Evolutionary conservation across 1,140 invertebrate species (phyloP), one percentile per base, ranked within the genome.

Genomic region (Macrosteles quadrilineatus): DNA sequence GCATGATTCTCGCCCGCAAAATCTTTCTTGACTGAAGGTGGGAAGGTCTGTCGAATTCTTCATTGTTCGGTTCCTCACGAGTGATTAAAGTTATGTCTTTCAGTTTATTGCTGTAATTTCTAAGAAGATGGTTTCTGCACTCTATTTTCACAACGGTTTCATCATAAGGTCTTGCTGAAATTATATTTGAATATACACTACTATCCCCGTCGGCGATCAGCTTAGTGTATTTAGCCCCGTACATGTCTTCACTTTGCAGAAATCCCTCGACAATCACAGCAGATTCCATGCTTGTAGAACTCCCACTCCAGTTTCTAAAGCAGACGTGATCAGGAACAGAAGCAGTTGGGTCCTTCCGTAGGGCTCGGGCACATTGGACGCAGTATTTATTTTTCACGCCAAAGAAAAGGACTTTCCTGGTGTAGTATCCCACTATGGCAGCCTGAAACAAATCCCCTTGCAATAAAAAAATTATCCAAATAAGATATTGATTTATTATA

Each of bases 211-310:
- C 79, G 1, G 73, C 77, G 63, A 80, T 73, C 17, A 78, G 23
- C 40, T 69, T 74, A 53, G n/a, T n/a, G n/a, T n/a, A n/a, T n/a
- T n/a, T 72, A 0, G 80, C 27, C n/a, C 73, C 75, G 68, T 79
- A 71, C 65, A 71, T 77, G 67, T 75, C 45, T 70, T 78, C 65
- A 25, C 78, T 78, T 47, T 50, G 3, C 65, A 75, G 67, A 74
- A 81, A 80, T 43, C 82, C 77, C 76, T 82, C 75, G 2, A 79
- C 67, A 21, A 85, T 77, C 17, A 79, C 78, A 57, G 77, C 75
- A 21, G 77, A 64, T 73, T 84, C 81, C 82, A 85, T 84, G 6
- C 73, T 72, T 0, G 79, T 78, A 0, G 81, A 81, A 53, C 73
- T 68, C 4, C 74, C 74, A 2, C 36, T 63, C 75, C 75, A 82